Evolutionary conservation across 2,113 vertebrate species (phyloP).

Genomic region (Panthera leo): DNA sequence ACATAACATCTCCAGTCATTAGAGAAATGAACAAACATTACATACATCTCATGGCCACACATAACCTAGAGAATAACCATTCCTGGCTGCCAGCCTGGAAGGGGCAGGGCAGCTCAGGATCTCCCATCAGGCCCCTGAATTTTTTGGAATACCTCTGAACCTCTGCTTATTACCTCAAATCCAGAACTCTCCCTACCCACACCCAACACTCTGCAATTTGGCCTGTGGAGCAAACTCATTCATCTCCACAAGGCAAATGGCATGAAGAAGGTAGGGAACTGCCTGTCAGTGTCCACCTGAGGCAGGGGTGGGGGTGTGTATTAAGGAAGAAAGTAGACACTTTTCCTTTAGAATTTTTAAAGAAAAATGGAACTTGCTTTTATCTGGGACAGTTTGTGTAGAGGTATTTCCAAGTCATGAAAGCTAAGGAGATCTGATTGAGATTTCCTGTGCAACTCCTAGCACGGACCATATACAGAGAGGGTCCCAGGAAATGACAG

Average conservation of each 20-base stretch:
- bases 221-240: not conserved
- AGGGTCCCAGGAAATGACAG: not conserved
- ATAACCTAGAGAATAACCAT: not conserved
- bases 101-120: not conserved
- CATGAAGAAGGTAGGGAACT: not conserved
- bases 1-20: slow-evolving; percentile 81
- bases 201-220: not conserved
- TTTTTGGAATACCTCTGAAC: not conserved
- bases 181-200: not conserved
- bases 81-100: not conserved
- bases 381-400: not conserved
- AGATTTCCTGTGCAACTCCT: slow-evolving; percentile 30
- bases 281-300: not conserved
- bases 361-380: not conserved
- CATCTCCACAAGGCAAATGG: not conserved
- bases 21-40: slow-evolving; percentile 78
- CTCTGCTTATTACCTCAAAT: not conserved
- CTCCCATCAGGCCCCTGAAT: not conserved
- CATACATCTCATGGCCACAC: slow-evolving; percentile 66
- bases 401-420: not conserved
- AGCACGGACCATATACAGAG: not conserved
- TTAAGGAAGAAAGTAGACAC: not conserved
- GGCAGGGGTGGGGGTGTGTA: not conserved
- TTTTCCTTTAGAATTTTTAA: not conserved
- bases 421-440: not conserved